Base-by-base conservation (phyloP, 2,888 invertebrate species). In the Acanthosepion pharaonis region DNA sequence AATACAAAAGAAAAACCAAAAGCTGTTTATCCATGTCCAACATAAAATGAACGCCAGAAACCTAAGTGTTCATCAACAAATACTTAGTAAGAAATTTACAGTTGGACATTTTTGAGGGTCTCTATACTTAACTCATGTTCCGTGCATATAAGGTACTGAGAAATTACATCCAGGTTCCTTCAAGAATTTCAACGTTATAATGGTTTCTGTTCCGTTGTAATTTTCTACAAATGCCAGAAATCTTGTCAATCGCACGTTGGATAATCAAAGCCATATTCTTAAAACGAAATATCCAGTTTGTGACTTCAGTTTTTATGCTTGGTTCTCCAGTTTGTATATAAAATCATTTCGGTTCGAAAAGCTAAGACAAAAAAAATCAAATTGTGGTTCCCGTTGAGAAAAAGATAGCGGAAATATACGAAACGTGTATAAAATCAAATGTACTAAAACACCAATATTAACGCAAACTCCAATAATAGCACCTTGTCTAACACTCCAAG, bases 361-460 rank as follows among this genome's bases (percentile, higher is more conserved):
- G 2, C 78, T 78, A 33, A 9, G 78, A 33, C n/a, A 78, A 78
- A 78, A 15, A 15, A 15, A 78, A 33, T 33, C 18, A 78, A 78
- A n/a, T 78, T 78, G 78, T 78, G 78, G 78, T 78, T 78, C 78
- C 78, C 33, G 78, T 78, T 78, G 78, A 78, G 78, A 78, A 78
- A 78, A 33, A 33, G 78, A 78, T 33, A 78, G 33, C n/a, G 78
- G 11, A 78, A 78, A 78, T 78, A 78, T 78, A 78, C 78, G 33
- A 78, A 78, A 78, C n/a, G 78, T 78, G 78, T 78, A 78, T 78
- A 33, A 33, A 11, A 78, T n/a, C 11, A n/a, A 78, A 78, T 78
- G n/a, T 33, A 78, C 78, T 78, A 78, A n/a, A 78, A n/a, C 78
- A 33, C 78, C 78, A 78, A 78, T 78, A 78, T 78, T 78, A n/a